Percentiles rank a stretch among this genome's conserved stretches.
phyloP scores from a whole-genome alignment of 1,140 invertebrate species.

The Neelides sp. region DNA sequence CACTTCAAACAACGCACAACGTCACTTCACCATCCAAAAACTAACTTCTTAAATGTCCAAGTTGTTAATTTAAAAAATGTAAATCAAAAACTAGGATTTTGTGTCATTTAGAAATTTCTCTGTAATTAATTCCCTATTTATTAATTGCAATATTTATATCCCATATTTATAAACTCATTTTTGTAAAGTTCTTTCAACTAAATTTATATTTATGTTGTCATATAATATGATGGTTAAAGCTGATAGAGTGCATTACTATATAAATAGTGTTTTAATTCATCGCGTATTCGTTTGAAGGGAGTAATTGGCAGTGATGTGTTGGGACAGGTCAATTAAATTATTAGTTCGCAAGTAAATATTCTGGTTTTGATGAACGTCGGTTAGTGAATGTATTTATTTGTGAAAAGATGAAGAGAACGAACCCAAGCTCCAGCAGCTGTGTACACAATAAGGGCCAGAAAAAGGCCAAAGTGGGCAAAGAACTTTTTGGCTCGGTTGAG shows the following conservation, averaged over 20 bases:
- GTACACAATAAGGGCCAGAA: conserved; percentile 56
- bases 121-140: no score
- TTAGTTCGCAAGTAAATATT: neutral
- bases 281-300: neutral
- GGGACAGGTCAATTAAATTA: neutral
- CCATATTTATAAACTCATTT: neutral
- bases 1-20: no score
- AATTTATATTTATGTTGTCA: neutral
- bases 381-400: conserved; percentile 8
- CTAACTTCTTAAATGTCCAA: no score
- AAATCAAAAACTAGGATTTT: no score
- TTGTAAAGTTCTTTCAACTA: neutral
- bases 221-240: neutral
- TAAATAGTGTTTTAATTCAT: neutral
- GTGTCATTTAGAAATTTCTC: no score
- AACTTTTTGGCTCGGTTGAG: conserved; percentile 13
- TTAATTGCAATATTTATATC: neutral
- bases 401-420: conserved; percentile 35
- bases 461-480: conserved; percentile 52
- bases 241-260: neutral
- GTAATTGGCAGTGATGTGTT: neutral
- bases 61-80: no score
- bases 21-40: no score
- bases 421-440: conserved; percentile 60
- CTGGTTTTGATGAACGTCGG: conserved; percentile 7